Evolutionary conservation across 2,797 vertebrate species (phyloP), one percentile per base, ranked within the genome.

Genomic region (Rallus crepitans): DNA sequence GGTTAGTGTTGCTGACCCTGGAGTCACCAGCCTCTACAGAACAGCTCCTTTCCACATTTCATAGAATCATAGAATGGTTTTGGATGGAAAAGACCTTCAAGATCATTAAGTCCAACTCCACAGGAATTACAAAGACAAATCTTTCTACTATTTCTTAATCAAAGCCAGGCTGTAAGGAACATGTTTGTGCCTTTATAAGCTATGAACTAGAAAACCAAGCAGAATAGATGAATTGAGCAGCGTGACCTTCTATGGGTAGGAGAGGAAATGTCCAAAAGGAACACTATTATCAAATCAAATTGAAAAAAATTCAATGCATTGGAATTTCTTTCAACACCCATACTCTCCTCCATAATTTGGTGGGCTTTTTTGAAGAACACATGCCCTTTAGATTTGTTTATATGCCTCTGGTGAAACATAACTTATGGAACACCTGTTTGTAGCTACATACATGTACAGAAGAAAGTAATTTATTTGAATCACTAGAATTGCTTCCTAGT

Each of bases 321-420:
- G 33, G 48, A 15, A 42, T 47, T 37, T 60, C 15, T 83, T 86
- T 56, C 33, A 87, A 52, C 4, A 33, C 3, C 48, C 4, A 11
- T 5, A 4, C 15, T 6, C 4, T 5, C 24, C 8, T 3, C 5
- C 9, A 3, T 2, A 69, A 57, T 35, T n/a, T n/a, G 10, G 42
- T 57, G 12, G 8, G 4, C 1, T 47, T 82, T 87, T 73, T 40
- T 20, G 30, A 28, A 85, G 53, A 25, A 28, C 13, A 9, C 0
- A 3, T 16, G 40, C 3, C 2, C 0, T 2, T 56, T 60, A 6
- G 17, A 15, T 42, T 37, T 42, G 25, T 66, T 65, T 25, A 27
- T 50, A 35, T 55, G 4, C 33, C 18, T 83, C 11, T 42, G 57
- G 18, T 40, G 45, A 91, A 69, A 42, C 1, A 24, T 12, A 35